Percentiles rank a stretch among this genome's conserved stretches.
phyloP scores from a whole-genome alignment of 1,140 invertebrate genomes.

The Drosophila kanapiae region DNA sequence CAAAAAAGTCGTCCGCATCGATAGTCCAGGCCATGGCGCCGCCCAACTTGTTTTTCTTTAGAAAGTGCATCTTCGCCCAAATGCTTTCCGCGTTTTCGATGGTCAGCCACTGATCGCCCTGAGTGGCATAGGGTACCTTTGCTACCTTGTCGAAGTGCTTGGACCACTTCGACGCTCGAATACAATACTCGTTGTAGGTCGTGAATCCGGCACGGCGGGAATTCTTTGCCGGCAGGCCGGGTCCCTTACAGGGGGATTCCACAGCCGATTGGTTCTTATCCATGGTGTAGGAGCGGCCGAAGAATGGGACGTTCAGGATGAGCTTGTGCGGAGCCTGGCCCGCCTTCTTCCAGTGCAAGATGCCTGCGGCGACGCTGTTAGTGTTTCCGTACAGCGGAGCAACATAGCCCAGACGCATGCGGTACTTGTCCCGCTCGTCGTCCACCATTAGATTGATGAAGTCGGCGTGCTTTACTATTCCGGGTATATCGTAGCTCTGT shows the following conservation, averaged over 20 bases:
- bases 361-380: constrained; percentile 72
- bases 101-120: constrained; percentile 84
- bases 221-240: constrained; percentile 88
- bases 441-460: constrained; percentile 89
- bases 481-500: constrained; percentile 86
- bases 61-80: constrained; percentile 77
- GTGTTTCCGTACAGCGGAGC: constrained; percentile 86
- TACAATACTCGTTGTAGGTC: constrained; percentile 91
- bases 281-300: constrained; percentile 89
- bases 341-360: constrained; percentile 87
- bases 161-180: constrained; percentile 37
- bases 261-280: constrained; percentile 84
- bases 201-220: constrained; percentile 89
- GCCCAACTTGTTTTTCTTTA: constrained; percentile 81
- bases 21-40: constrained; percentile 88
- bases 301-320: constrained; percentile 88
- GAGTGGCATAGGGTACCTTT: constrained; percentile 77
- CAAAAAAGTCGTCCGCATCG: constrained; percentile 87
- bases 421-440: constrained; percentile 88
- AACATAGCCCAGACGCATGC: constrained; percentile 86
- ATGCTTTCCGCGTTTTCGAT: constrained; percentile 83
- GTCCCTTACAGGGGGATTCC: constrained; percentile 86
- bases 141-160: constrained; percentile 53
- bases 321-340: constrained; percentile 87
- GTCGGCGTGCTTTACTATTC: constrained; percentile 86